Evolutionary conservation across 2,113 vertebrate genomes (phyloP).

Genomic region (Etheostoma cragini): DNA sequence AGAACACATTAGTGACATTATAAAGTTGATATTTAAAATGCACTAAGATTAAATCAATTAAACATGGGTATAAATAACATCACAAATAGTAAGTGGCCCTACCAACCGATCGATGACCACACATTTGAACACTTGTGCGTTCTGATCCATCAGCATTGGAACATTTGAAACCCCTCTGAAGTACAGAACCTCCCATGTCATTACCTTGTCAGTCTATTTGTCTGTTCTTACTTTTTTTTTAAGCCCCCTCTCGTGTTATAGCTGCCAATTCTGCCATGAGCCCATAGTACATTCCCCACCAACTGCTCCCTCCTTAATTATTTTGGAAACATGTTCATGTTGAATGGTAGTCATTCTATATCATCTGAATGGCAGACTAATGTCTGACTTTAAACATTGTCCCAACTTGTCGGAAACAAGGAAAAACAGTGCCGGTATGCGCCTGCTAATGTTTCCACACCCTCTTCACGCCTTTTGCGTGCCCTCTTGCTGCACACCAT

Average conservation of each 20-base stretch:
- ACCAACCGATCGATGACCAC: slow-evolving; percentile 7
- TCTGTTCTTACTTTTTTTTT: slow-evolving; percentile 37
- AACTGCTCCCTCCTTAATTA: slow-evolving; percentile 73
- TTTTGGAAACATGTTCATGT: slow-evolving; percentile 78
- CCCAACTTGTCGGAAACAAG: slow-evolving; percentile 60
- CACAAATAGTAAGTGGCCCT: slow-evolving; percentile 50
- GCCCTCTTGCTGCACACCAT: slow-evolving; percentile 49
- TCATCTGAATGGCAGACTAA: slow-evolving; percentile 69
- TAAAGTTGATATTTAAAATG: slow-evolving; percentile 54
- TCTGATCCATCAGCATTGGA: slow-evolving; percentile 42
- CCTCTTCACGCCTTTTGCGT: slow-evolving; percentile 26
- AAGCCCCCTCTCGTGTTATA: slow-evolving; percentile 31
- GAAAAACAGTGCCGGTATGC: slow-evolving; percentile 57
- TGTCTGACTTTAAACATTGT: slow-evolving; percentile 67
- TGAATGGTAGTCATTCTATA: slow-evolving; percentile 75
- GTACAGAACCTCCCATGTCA: slow-evolving; percentile 53
- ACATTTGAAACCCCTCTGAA: slow-evolving; percentile 38
- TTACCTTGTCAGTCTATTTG: slow-evolving; percentile 74
- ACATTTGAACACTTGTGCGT: slow-evolving; percentile 37
- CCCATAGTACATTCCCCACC: slow-evolving; percentile 41
- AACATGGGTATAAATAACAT: slow-evolving; percentile 43
- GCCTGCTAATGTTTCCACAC: slow-evolving; percentile 43
- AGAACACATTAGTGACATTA: background rate
- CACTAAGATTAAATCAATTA: slow-evolving; percentile 37
- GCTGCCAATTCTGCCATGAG: slow-evolving; percentile 60